phyloP scores from a whole-genome alignment of 2,113 vertebrate species.

The Perca schrenkii region DNA sequence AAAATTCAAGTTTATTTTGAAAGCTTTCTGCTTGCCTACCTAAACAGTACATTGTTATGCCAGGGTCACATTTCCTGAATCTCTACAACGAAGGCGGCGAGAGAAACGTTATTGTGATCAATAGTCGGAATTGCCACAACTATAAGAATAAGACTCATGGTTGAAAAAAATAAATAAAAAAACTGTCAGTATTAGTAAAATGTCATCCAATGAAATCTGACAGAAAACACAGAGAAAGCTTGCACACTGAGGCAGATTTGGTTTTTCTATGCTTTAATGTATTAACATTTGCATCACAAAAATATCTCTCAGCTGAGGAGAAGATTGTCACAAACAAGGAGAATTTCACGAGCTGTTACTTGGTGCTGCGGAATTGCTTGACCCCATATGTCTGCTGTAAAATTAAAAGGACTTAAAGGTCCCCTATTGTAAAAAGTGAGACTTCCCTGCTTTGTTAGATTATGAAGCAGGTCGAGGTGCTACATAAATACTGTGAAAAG shows the following conservation, averaged over 20 bases:
- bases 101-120: neutral
- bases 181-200: neutral
- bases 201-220: neutral
- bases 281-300: too few relatives aligned
- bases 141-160: neutral
- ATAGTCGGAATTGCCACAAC: neutral
- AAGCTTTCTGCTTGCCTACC: neutral
- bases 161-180: neutral
- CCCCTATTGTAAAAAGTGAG: too few relatives aligned
- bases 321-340: neutral
- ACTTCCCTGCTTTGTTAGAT: too few relatives aligned
- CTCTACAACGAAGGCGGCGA: neutral
- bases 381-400: neutral
- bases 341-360: conserved; percentile 37
- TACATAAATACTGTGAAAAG: too few relatives aligned
- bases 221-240: neutral
- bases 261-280: too few relatives aligned
- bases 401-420: neutral
- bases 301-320: conserved; percentile 5
- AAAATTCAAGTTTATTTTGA: neutral
- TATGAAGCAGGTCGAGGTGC: too few relatives aligned
- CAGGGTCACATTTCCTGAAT: too few relatives aligned
- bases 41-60: too few relatives aligned
- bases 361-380: conserved; percentile 8
- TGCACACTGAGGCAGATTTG: too few relatives aligned